Conservation (phyloP, 2,797 vertebrate species). For the Halcyon chelicuti region DNA sequence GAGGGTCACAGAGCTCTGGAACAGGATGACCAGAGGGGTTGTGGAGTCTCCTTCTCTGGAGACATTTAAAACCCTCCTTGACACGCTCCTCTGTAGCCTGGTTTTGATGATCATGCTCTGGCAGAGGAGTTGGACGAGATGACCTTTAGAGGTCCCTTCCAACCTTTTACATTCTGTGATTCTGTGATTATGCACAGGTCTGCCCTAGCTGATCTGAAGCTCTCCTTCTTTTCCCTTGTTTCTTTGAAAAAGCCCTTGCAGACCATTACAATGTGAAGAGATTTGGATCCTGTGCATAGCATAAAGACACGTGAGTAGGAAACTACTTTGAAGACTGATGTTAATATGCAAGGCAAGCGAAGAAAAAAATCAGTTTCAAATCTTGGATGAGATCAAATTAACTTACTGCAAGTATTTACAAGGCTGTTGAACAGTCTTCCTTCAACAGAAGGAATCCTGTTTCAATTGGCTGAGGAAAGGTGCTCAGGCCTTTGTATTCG, state of each 20-base stretch:
- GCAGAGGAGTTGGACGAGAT: no score
- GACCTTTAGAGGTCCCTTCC: no score
- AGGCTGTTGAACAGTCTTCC: not conserved
- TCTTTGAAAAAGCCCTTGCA: not conserved
- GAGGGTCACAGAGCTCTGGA: no score
- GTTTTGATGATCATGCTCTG: no score
- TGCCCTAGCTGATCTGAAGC: not conserved
- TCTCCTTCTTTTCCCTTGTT: not conserved
- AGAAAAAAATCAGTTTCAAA: not conserved
- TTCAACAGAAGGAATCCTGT: not conserved
- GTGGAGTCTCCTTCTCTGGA: no score
- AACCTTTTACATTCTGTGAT: no score
- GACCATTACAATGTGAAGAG: not conserved
- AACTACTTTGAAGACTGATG: not conserved
- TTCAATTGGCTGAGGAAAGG: not conserved
- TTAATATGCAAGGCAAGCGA: not conserved
- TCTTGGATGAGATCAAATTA: conserved; percentile 4
- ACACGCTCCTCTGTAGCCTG: no score
- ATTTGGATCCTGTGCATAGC: not conserved
- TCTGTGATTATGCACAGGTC: not conserved
- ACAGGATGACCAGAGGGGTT: no score
- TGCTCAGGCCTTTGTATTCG: not conserved
- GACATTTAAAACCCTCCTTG: no score
- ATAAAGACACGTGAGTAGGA: not conserved
- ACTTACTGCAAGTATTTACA: not conserved